Base-by-base conservation (phyloP, 2,888 invertebrate species). In the Thereva nobilitata region DNA sequence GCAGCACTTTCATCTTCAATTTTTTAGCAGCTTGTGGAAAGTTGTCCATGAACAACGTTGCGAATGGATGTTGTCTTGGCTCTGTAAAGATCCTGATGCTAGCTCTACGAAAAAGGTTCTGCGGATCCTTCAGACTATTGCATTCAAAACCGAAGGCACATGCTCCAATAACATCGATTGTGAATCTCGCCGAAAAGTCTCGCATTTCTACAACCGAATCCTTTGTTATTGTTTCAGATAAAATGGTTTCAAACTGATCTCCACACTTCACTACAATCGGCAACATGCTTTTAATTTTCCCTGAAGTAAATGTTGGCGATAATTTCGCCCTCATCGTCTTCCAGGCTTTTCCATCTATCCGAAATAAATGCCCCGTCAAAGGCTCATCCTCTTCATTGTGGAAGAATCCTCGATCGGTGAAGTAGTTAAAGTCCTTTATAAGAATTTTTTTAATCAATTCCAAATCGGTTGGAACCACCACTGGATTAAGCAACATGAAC, bases 101-200 rank as follows among this genome's bases (percentile, higher is more conserved):
- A 70, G 74, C 74, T 8, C 50, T 59, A 1, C 76, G 75, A 70
- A 82, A 82, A 40, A 78, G 75, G 0, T 80, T 76, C 44, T 80
- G 68, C 0, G 80, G 77, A 73, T 83, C 73, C 8, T 76, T 71
- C 9, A 83, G 75, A 52, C 80, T 80, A 68, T 83, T 81, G 68
- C 81, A 80, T 9, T 83, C 80, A 5, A 84, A 74, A 0, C 84
- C 84, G 71, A 84, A 84, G 7, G 82, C 83, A 71, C 82, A 81
- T 0, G 76, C 77, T 0, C 83, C 82, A 52, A 84, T 83, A 0
- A 84, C 82, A 71, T 85, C 84, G 6, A 82, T 82, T 1, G 83
- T 83, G 69, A 78, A 84, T 4, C 81, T 77, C 0, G 80, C 79
- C 38, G 80, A 75, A 5, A 81, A 64, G 42, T 82, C 81, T 72